Percentiles rank a stretch among this genome's conserved stretches.
phyloP scores from a whole-genome alignment of 2,888 invertebrate species.

The Drosophila subquinaria region DNA sequence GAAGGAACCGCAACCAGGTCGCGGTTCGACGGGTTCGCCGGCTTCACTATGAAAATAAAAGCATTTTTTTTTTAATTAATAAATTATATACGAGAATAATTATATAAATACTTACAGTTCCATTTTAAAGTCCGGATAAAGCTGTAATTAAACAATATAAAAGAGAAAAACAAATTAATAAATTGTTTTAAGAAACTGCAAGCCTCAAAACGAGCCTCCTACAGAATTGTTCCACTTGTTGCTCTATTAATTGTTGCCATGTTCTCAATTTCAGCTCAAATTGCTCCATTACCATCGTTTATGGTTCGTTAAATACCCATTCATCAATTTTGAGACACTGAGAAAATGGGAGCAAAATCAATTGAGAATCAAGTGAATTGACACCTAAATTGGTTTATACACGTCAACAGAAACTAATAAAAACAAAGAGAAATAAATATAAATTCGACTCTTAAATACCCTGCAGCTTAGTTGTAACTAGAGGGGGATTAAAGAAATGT shows the following conservation, averaged over 20 bases:
- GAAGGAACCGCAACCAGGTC: slow-evolving; percentile 83
- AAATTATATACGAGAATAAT: background rate
- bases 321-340: slow-evolving; percentile 41
- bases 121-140: slow-evolving; percentile 68
- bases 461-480: background rate
- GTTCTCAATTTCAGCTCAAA: slow-evolving; percentile 28
- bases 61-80: background rate
- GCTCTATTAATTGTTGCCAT: slow-evolving; percentile 46
- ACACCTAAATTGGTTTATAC: slow-evolving; percentile 37
- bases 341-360: slow-evolving; percentile 26
- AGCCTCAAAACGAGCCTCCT: slow-evolving; percentile 33
- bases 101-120: slow-evolving; percentile 72
- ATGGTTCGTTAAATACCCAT: slow-evolving; percentile 67
- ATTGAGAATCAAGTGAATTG: slow-evolving; percentile 40
- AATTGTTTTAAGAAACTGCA: slow-evolving; percentile 12
- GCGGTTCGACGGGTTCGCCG: slow-evolving; percentile 60
- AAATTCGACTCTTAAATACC: background rate
- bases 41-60: slow-evolving; percentile 63
- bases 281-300: slow-evolving; percentile 58
- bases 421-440: background rate
- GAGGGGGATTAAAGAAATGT: no score
- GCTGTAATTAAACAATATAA: slow-evolving; percentile 54
- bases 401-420: slow-evolving; percentile 22
- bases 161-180: slow-evolving; percentile 17
- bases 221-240: slow-evolving; percentile 20